Conservation (phyloP, 2,888 invertebrate genomes). For the Caenorhabditis sinica region DNA sequence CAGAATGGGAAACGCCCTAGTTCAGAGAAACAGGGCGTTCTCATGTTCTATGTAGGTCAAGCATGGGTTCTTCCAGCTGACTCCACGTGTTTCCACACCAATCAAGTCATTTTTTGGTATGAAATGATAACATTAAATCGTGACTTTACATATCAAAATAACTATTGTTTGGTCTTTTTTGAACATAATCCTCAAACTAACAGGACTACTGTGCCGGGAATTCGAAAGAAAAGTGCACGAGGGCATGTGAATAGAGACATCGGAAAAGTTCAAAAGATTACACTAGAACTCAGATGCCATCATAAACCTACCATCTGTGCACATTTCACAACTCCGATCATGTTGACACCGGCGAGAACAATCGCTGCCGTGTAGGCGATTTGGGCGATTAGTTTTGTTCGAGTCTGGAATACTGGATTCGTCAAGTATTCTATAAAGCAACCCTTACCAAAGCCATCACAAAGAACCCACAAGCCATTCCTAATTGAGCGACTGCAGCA, state of each 20-base stretch:
- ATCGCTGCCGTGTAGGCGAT: constrained; percentile 75
- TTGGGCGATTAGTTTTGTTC: constrained; percentile 69
- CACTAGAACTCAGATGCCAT: neutral
- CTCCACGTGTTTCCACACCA: neutral
- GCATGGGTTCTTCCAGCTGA: neutral
- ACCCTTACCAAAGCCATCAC: constrained; percentile 61
- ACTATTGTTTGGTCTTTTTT: neutral
- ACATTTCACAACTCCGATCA: constrained; percentile 76
- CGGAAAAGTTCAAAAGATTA: neutral
- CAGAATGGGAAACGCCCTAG: neutral
- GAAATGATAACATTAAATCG: neutral
- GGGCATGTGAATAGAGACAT: neutral
- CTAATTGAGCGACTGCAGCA: constrained; percentile 57
- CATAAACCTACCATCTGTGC: constrained; percentile 63
- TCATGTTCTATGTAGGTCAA: neutral
- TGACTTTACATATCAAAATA: neutral
- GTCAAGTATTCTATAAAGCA: neutral
- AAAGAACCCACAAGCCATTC: constrained; percentile 57
- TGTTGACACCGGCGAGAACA: constrained; percentile 74
- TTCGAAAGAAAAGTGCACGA: neutral
- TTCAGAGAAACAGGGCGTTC: constrained; percentile 10
- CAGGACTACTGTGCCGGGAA: neutral
- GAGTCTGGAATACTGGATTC: constrained; percentile 45
- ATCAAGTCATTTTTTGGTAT: neutral
- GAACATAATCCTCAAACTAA: neutral